Evolutionary conservation across 2,888 invertebrate species (phyloP), one percentile per base, ranked within the genome.

Genomic region (Ichneumoninae sp.): DNA sequence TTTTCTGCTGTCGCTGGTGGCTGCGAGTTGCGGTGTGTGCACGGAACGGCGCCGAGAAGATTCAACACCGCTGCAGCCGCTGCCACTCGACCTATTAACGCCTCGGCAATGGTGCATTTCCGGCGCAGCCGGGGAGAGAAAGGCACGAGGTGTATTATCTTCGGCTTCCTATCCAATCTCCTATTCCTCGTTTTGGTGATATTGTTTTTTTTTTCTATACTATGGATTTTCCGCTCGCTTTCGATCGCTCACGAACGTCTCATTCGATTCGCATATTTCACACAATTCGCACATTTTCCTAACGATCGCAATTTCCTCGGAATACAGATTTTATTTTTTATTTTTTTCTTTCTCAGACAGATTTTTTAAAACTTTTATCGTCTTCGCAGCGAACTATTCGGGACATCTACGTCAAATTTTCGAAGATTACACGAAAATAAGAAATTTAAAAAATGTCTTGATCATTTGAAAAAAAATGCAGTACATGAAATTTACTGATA

Each of bases 51-150:
- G n/a, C 44, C 19, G 75, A 68, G 83, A 68, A 60, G 57, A 44
- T 52, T 57, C 47, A 30, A 65, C 40, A 68, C 33, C 50, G 72
- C 30, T 13, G 54, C 44, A 71, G 50, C 36, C 66, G 62, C 30
- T 70, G 16, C 71, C 71, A 83, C 71, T 80, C 83, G 76, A 77
- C 72, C 80, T 80, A 80, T 76, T 77, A 83, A 77, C 80, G 76
- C 66, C 70, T 44, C 30, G 70, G 65, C 65, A 71, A 79, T 83
- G 70, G 16, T 47, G 71, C 76, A 71, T 71, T 76, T 71, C 33
- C 66, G 36, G 22, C 57, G 26, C 57, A 71, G 33, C 44, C 60
- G 60, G 54, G 62, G 60, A 62, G 68, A 69, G 62, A 26, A 77
- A 72, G 13, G 26, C 13, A 26, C 36, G 13, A 30, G 10, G 57